Evolutionary conservation across 2,888 invertebrate species (phyloP), one percentile per base, ranked within the genome.

Genomic region (Chaitophorus viminalis): DNA sequence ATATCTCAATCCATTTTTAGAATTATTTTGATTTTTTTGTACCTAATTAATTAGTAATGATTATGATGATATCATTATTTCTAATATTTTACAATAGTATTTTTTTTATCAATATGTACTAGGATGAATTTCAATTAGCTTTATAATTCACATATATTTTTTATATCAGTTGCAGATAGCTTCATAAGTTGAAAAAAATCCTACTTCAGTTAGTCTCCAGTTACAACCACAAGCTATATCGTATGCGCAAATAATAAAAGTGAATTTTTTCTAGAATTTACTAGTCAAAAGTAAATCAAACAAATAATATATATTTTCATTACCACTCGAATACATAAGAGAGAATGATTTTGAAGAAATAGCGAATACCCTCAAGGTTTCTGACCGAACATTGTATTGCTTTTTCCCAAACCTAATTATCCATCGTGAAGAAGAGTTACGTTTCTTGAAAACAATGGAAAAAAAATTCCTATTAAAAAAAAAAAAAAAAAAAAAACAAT

Each of bases 331-430:
- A 46, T 68, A 46, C 31, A 68, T 33, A n/a, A 84, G 25, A 68
- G 17, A 17, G 17, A 85, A 68, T 52, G n/a, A 31, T 1, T 54
- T 54, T 33, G n/a, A 36, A 54, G 8, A 25, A 18, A 29, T 60
- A 29, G 21, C 36, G 2, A 65, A 85, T 33, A 85, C 46, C 65
- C 65, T 68, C 46, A 46, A 84, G 65, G 31, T 18, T 46, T 29
- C 46, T 52, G 31, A 65, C 39, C 65, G 39, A 39, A 84, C 75
- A 76, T 76, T 84, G 65, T 76, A 76, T 46, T 65, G 52, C 31
- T 83, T 83, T 75, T 83, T 83, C 39, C 65, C 31, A 33, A 76
- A 84, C 39, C 29, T 75, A 29, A 65, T 84, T 83, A 60, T 60
- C 83, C 33, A 31, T 33, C 9, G 25, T 60, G 14, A 84, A 77